Base-by-base conservation (phyloP, 2,888 invertebrate species). In the Ypsolopha scabrella region DNA sequence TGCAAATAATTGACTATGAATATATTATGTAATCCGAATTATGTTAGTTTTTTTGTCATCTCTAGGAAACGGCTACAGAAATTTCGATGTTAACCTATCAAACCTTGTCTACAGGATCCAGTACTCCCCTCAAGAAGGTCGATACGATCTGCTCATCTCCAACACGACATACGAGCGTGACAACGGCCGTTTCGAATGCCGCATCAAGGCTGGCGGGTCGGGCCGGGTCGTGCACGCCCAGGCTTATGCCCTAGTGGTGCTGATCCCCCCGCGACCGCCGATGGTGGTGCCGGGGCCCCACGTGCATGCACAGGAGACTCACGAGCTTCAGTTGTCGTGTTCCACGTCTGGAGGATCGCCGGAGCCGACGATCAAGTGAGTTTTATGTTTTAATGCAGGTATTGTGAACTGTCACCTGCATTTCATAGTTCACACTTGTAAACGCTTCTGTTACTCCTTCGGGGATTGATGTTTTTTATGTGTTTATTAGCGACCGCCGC, bases 171-270 rank as follows among this genome's bases (percentile, higher is more conserved):
- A 96, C 85, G 94, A 93, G 70, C 89, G 94, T 14, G 97, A 96
- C 87, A 96, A 96, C 79, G 97, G 96, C 51, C 91, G 92, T 66
- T 97, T 96, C 87, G 96, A 95, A 83, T 98, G 97, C 80, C 92
- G 93, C 64, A 92, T 93, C 67, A 95, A 92, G 87, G 95, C 91
- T 56, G 92, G 90, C 63, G 95, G 93, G 58, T 94, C 94, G 34
- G 95, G 95, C 44, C 89, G 90, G 56, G 93, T 93, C 75, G 88
- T 95, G 62, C 95, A 95, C 83, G 92, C 93, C 59, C 94, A 96
- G 78, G 91, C 91, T 55, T 92, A 95, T 70, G 90, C 91, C 58
- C 88, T 97, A 63, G 96, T 96, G 36, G 96, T 97, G 53, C 88
- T 97, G 53, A 93, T 95, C 39, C 90, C 92, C 50, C 97, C 97